Base-by-base conservation (phyloP, 2,888 invertebrate genomes). In the Branchinecta sandiegonensis region DNA sequence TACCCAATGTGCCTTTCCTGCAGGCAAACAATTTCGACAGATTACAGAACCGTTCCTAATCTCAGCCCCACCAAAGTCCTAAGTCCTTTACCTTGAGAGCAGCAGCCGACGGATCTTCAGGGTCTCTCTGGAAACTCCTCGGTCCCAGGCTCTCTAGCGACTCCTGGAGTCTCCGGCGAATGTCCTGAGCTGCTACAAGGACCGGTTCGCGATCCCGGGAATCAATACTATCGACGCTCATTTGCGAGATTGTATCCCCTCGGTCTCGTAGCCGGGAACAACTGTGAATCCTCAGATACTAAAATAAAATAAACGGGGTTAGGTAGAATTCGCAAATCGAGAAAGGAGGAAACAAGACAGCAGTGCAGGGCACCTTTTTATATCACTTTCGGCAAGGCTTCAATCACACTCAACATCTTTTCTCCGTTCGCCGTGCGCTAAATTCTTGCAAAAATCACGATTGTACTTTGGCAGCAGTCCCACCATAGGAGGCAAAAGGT, bases 91-190 rank as follows among this genome's bases (percentile, higher is more conserved):
- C 63, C 14, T 96, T 96, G 65, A 99, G 82, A 7, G 95, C 94
- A 1, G 94, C 92, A 1, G 97, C 97, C 64, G 96, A 96, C 0
- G 99, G 99, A 81, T 99, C 99, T 75, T 95, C 94, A 0, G 95
- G 95, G 80, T 97, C 96, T 75, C 94, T 88, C 74, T 88, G 84
- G 77, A 92, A 90, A 17, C 88, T 85, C 74, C 86, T 86, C 71
- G 86, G 86, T 71, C 77, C 78, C 2, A 79, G 79, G 72, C 85
- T 85, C 71, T 82, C 83, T 67, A 88, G 81, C 75, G 89, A 89
- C 78, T 91, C 90, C 1, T 88, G 89, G 67, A 94, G 80, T 69
- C 93, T 81, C 68, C 90, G 82, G 65, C 93, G 82, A 74, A 94
- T 91, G 75, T 94, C 94, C 65, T 89, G 89, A 47, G 93, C 91